Evolutionary conservation across 2,797 vertebrate genomes (phyloP), one percentile per base, ranked within the genome.

Genomic region (Sorex maritimensis): DNA sequence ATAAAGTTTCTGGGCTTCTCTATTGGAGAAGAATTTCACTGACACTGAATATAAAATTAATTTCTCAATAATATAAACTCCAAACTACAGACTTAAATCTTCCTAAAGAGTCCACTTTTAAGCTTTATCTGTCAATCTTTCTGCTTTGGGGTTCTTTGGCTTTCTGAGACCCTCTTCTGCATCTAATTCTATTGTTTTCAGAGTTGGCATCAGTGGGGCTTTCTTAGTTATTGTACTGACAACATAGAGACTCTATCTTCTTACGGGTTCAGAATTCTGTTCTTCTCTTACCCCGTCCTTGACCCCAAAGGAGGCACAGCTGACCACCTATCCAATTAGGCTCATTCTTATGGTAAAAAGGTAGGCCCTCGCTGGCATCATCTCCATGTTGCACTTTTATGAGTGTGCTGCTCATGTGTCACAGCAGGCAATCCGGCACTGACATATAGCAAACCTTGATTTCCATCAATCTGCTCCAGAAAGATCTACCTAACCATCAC

Each of bases 381-480:
- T 55, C 46, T 19, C 44, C 8, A 9, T 0, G 6, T 21, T 81
- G 12, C 46, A 63, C 65, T 80, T 74, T 61, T 49, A 61, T 19
- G 69, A 68, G 73, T 0, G 0, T n/a, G 44, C 38, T 63, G 38
- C 73, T 84, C 80, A 14, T 74, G 73, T 95, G 92, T 96, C 81
- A 79, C 49, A 74, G 82, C 58, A 87, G 68, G 61, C 21, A 49
- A 77, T 69, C 88, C 73, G 75, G 79, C 1, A 0, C 85, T 92
- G 80, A 94, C 85, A 88, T 19, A 79, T 13, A 49, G 75, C 46
- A 94, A 85, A 79, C 61, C 38, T 44, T 30, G 34, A 90, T 10
- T 78, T 30, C 86, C 90, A 94, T 96, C 93, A 92, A 61, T 92
- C 93, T 93, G 65, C 52, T 78, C 71, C 81, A 77, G 90, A 88